Evolutionary conservation across 2,797 vertebrate species (phyloP).

Genomic region (Sebastes jordani): DNA sequence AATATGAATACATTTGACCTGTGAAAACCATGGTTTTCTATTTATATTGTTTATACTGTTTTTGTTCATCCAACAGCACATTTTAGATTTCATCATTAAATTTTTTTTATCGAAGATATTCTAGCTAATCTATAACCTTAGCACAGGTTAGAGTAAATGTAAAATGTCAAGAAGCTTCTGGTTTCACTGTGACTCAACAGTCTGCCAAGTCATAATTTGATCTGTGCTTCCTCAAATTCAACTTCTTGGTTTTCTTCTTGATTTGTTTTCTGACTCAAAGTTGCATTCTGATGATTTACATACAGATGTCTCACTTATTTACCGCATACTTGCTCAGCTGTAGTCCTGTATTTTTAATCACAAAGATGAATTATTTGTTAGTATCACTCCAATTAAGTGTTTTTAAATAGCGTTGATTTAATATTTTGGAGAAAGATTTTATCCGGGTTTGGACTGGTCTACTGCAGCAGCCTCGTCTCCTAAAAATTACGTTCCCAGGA

Average conservation of each 20-base stretch:
- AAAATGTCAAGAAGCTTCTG: neutral
- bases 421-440: neutral
- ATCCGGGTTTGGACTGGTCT: too few species aligned
- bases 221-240: slow-evolving; percentile 14
- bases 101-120: too few species aligned
- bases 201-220: slow-evolving; percentile 1
- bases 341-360: neutral
- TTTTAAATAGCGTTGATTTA: neutral
- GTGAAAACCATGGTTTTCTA: neutral
- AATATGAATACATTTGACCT: neutral
- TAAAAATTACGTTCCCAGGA: too few species aligned
- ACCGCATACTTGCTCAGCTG: neutral
- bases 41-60: neutral
- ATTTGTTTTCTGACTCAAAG: neutral
- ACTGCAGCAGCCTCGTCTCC: too few species aligned
- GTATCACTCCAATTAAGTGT: neutral
- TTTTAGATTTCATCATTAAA: neutral
- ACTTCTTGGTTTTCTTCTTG: neutral
- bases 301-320: slow-evolving; percentile 16
- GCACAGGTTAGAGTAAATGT: neutral
- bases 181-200: slow-evolving; percentile 20
- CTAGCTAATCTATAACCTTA: neutral
- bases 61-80: neutral
- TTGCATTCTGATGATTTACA: slow-evolving; percentile 8
- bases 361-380: neutral